Evolutionary conservation across 2,888 invertebrate genomes (phyloP).

Genomic region (Zootermopsis nevadensis): DNA sequence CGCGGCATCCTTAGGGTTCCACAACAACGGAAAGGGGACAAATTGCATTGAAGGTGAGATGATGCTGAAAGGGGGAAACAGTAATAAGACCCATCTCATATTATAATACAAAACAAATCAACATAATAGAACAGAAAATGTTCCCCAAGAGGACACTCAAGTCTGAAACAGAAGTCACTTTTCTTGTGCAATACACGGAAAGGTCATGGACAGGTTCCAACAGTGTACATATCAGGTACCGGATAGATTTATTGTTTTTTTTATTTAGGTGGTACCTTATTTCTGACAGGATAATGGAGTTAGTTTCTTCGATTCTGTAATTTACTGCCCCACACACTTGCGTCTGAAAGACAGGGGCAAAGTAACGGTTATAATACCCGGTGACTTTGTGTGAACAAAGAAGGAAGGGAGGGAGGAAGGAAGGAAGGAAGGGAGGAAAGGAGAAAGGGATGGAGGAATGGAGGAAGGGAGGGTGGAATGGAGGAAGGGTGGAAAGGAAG

Average conservation of each 20-base stretch:
- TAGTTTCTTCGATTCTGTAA: too few species aligned
- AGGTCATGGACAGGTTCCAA: background rate
- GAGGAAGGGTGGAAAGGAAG: background rate
- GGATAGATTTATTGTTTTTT: too few species aligned
- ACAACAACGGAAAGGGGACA: constrained; percentile 19
- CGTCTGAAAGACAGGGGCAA: too few species aligned
- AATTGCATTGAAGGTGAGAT: constrained; percentile 20
- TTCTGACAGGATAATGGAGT: too few species aligned
- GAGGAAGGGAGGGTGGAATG: background rate
- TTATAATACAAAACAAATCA: constrained; percentile 20
- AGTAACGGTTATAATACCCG: too few species aligned
- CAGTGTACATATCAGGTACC: too few species aligned
- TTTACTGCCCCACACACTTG: too few species aligned
- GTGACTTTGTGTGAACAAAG: too few species aligned
- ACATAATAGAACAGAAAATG: background rate
- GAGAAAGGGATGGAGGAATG: background rate
- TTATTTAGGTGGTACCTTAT: too few species aligned
- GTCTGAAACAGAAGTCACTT: background rate
- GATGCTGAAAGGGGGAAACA: background rate
- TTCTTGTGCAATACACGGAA: background rate
- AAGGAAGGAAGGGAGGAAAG: background rate
- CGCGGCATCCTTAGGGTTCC: constrained; percentile 25
- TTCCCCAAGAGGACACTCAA: constrained; percentile 10
- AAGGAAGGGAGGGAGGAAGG: background rate
- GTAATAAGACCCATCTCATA: constrained; percentile 8